Base-by-base conservation (phyloP, 2,888 invertebrate genomes). In the Sthenelais limicola region DNA sequence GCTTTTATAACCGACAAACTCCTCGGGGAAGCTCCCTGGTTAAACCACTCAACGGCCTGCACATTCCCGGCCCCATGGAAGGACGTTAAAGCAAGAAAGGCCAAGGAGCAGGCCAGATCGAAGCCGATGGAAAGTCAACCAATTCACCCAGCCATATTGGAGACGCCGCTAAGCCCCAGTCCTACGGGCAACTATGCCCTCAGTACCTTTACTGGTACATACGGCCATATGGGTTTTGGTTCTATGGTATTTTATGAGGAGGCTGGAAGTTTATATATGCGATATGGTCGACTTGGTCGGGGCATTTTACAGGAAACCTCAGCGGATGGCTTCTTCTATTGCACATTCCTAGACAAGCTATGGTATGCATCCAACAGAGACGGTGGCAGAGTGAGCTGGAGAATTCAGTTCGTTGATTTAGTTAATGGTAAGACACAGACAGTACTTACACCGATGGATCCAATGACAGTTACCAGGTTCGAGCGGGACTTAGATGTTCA, bases 21-120 rank as follows among this genome's bases (percentile, higher is more conserved):
- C 9, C 38, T 80, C 21, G 75, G 73, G 0, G 73, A 76, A 52
- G 38, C 73, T 21, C 76, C 78, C 15, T 81, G 81, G 81, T 49
- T 81, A 24, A 78, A 81, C 62, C 72, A 71, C 9, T 73, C 77
- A 12, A 78, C 78, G 0, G 68, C 77, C 5, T 81, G 81, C 52
- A 70, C 74, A 7, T 80, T 73, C 66, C 80, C 81, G 1, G 62
- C 71, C 12, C 76, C 73, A 3, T 76, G 76, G 77, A 18, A 26
- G 33, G 15, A 67, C 2, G 54, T 26, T 2, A 47, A 26, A 15
- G 28, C 7, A 35, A 58, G 15, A 7, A 3, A 43, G 24, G 28
- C 35, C 38, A 18, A 21, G 3, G 24, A 62, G 38, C 38, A 26
- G 5, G 56, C 5, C 3, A 4, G 3, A 28, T 21, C 2, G 9